A percentile compares a stretch with the other conserved stretches of the same genome.
These are phyloP conservation scores for Musca vetustissima DNA, from an alignment of 1,140 invertebrate genomes.

Conservation along the genomic window DNA sequence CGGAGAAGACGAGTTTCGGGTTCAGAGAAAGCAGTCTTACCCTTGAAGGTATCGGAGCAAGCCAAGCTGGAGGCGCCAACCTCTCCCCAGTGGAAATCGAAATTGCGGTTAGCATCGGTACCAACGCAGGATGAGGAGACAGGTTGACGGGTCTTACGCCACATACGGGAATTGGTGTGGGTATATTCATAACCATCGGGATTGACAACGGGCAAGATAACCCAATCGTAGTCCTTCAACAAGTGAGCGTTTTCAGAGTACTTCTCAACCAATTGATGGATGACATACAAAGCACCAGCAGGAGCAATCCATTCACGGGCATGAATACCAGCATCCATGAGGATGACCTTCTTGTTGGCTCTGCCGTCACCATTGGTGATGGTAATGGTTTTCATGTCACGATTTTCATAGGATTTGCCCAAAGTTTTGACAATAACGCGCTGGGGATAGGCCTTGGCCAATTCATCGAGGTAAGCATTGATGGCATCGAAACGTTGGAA, in stretches of 20 bases:
- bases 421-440: conserved; percentile 54
- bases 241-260: conserved; percentile 54
- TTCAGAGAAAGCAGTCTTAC: conserved; percentile 70
- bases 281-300: conserved; percentile 65
- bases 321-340: conserved; percentile 64
- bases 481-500: conserved; percentile 56
- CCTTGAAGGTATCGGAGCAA: conserved; percentile 70
- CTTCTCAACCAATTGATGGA: conserved; percentile 63
- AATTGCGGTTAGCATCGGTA: conserved; percentile 69
- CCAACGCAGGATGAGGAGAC: conserved; percentile 57
- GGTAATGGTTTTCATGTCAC: conserved; percentile 59
- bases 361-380: conserved; percentile 56
- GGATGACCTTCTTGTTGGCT: conserved; percentile 59
- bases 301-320: conserved; percentile 74
- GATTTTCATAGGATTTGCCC: conserved; percentile 58
- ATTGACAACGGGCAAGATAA: conserved; percentile 62
- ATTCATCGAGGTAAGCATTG: conserved; percentile 58
- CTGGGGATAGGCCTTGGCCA: conserved; percentile 57
- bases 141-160: conserved; percentile 59
- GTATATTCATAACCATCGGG: conserved; percentile 58
- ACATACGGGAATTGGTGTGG: conserved; percentile 55
- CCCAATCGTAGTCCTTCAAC: conserved; percentile 62
- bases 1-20: conserved; percentile 61
- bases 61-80: conserved; percentile 66
- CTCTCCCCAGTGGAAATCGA: conserved; percentile 67